These are phyloP conservation scores for Drosophila silvestris DNA, from an alignment of 2,888 invertebrate species.

Conservation along the genomic window DNA sequence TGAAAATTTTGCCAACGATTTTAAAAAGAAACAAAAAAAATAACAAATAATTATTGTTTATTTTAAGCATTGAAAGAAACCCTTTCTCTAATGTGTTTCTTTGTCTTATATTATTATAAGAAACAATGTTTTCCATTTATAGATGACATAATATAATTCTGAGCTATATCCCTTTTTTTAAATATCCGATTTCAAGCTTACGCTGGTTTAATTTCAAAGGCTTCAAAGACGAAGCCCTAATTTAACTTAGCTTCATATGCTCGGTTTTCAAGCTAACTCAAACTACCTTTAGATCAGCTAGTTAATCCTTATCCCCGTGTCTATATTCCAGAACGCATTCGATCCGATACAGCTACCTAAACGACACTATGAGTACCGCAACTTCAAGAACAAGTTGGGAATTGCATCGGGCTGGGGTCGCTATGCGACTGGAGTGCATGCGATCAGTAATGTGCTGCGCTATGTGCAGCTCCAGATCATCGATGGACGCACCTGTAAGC, in stretches of 20 bases:
- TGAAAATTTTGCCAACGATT: neutral
- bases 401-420: constrained; percentile 86
- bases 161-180: neutral
- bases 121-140: no score
- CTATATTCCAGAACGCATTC: constrained; percentile 82
- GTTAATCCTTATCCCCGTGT: neutral
- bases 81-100: neutral
- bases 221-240: neutral
- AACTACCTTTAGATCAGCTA: neutral
- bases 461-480: constrained; percentile 84
- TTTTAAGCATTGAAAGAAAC: neutral
- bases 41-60: neutral
- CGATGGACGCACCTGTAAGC: constrained; percentile 83
- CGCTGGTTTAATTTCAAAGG: neutral
- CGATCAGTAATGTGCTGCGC: constrained; percentile 84
- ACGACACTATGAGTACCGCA: constrained; percentile 79
- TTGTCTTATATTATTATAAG: neutral
- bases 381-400: constrained; percentile 83
- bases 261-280: neutral
- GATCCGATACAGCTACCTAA: constrained; percentile 84
- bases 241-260: neutral
- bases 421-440: constrained; percentile 83
- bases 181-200: neutral
- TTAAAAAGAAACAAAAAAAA: neutral
- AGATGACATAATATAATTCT: neutral